Conservation (phyloP, 2,888 invertebrate genomes). For the Oscheius myriophilus region DNA sequence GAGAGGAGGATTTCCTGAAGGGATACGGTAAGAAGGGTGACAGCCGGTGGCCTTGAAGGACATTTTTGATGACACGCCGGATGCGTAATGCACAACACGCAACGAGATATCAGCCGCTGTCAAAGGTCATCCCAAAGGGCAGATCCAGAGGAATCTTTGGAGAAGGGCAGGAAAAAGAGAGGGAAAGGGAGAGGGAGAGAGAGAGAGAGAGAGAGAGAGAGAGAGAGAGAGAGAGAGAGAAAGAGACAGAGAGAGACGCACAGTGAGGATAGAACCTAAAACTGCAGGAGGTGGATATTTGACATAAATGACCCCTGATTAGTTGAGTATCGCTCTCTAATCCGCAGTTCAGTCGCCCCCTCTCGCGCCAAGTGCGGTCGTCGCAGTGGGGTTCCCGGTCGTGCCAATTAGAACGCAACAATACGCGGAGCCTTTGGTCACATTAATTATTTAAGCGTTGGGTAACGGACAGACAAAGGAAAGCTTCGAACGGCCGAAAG, state of each 20-base stretch:
- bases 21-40: no score
- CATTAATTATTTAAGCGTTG: conserved; percentile 26
- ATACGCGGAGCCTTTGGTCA: conserved; percentile 22
- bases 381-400: no score
- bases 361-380: background rate
- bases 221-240: no score
- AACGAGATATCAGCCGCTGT: conserved; percentile 18
- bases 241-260: no score
- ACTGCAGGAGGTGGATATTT: no score
- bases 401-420: conserved; percentile 27
- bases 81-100: conserved; percentile 9
- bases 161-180: background rate
- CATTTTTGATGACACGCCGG: conserved; percentile 1
- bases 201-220: no score
- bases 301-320: no score
- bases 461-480: no score
- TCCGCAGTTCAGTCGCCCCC: background rate
- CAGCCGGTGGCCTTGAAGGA: background rate
- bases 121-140: background rate
- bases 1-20: conserved; percentile 49
- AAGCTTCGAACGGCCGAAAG: no score
- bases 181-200: background rate
- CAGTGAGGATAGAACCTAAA: no score
- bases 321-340: background rate
- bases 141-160: background rate